Evolutionary conservation across 1,140 invertebrate species (phyloP).

Genomic region (Galleria mellonella): DNA sequence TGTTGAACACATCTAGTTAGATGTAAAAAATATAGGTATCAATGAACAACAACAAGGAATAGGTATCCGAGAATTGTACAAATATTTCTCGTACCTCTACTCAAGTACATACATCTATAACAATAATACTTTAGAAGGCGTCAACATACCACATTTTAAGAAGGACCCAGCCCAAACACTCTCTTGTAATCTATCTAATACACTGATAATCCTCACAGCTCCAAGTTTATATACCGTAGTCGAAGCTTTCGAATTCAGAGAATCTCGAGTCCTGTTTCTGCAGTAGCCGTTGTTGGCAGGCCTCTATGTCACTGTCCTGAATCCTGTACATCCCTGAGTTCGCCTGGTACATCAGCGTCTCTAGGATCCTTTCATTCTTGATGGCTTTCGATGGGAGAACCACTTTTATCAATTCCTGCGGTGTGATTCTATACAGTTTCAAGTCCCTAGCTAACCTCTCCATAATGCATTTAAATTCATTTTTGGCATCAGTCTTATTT

Average conservation of each 20-base stretch:
- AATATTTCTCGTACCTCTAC: slow-evolving; percentile 66
- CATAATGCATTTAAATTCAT: slow-evolving; percentile 95
- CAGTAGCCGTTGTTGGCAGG: slow-evolving; percentile 88
- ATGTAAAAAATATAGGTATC: slow-evolving; percentile 73
- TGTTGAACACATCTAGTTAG: slow-evolving; percentile 69
- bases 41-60: slow-evolving; percentile 72
- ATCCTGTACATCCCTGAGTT: slow-evolving; percentile 95
- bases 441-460: slow-evolving; percentile 91
- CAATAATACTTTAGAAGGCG: slow-evolving; percentile 72
- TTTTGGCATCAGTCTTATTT: slow-evolving; percentile 86
- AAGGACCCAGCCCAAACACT: slow-evolving; percentile 52
- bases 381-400: slow-evolving; percentile 95
- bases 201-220: slow-evolving; percentile 69
- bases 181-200: slow-evolving; percentile 65
- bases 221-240: slow-evolving; percentile 78
- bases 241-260: slow-evolving; percentile 87
- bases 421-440: slow-evolving; percentile 92
- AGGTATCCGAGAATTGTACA: slow-evolving; percentile 70
- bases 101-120: slow-evolving; percentile 69
- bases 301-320: slow-evolving; percentile 90
- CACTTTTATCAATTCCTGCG: slow-evolving; percentile 93
- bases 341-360: slow-evolving; percentile 94
- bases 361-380: slow-evolving; percentile 93
- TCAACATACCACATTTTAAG: slow-evolving; percentile 61
- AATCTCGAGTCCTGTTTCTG: slow-evolving; percentile 91